These are phyloP conservation scores for Andrena camellia DNA, from an alignment of 2,888 invertebrate genomes.

Conservation along the genomic window DNA sequence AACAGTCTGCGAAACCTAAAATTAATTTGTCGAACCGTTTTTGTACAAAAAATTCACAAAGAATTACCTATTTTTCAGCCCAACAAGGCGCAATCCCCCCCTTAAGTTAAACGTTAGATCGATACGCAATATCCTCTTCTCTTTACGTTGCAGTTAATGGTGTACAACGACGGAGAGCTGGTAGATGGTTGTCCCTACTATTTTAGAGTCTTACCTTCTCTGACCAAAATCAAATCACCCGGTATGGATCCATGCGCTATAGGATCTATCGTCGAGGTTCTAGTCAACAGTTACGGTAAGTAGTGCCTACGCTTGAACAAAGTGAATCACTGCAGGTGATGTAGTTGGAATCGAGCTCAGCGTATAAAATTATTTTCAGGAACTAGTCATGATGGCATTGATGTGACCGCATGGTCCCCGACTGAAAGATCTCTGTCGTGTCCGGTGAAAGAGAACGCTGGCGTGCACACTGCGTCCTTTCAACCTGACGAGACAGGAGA, in stretches of 20 bases:
- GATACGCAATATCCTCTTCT: slow-evolving; percentile 10
- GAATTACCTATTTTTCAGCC: too few relatives aligned
- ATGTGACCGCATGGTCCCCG: slow-evolving; percentile 97
- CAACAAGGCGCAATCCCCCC: too few relatives aligned
- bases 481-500: slow-evolving; percentile 98
- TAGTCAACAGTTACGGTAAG: slow-evolving; percentile 93
- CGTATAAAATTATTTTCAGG: slow-evolving; percentile 67
- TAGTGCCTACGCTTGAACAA: not conserved
- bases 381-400: slow-evolving; percentile 89
- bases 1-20: too few relatives aligned
- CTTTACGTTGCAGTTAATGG: slow-evolving; percentile 85
- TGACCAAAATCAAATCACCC: slow-evolving; percentile 94
- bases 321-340: not conserved
- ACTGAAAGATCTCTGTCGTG: slow-evolving; percentile 93
- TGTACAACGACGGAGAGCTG: slow-evolving; percentile 87
- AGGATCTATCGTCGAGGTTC: slow-evolving; percentile 97
- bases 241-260: slow-evolving; percentile 98
- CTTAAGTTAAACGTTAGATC: not conserved
- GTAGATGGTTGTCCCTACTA: slow-evolving; percentile 89
- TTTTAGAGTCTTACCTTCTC: slow-evolving; percentile 94
- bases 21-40: too few relatives aligned
- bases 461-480: slow-evolving; percentile 97
- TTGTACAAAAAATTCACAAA: too few relatives aligned
- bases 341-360: not conserved
- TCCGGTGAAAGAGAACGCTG: slow-evolving; percentile 94